Evolutionary conservation across 2,888 invertebrate genomes (phyloP).

Genomic region (Apomyelois bistriatella): DNA sequence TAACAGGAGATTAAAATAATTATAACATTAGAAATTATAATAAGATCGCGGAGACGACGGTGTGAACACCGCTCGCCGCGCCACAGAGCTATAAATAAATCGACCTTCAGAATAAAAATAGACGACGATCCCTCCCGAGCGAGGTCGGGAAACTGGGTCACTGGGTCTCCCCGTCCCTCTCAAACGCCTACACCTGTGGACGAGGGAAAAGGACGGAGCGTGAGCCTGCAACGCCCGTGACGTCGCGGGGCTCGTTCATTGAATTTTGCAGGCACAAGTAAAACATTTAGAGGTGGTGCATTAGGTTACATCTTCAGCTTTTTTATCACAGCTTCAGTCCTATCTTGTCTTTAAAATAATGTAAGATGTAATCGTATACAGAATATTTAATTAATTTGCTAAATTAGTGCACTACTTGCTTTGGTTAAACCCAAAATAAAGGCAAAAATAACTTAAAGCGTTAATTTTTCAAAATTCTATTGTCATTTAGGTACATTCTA

Average conservation of each 20-base stretch:
- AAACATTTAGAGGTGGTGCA: constrained; percentile 48
- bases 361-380: background rate
- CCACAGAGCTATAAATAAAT: constrained; percentile 69
- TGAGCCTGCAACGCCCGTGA: constrained; percentile 63
- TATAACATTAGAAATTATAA: constrained; percentile 26
- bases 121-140: constrained; percentile 69
- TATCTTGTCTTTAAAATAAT: background rate
- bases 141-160: constrained; percentile 78
- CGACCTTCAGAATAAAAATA: constrained; percentile 80
- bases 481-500: background rate
- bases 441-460: background rate
- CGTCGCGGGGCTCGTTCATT: constrained; percentile 69
- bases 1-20: constrained; percentile 9
- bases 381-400: background rate
- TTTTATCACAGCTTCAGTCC: constrained; percentile 2
- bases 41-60: constrained; percentile 25
- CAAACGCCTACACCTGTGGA: constrained; percentile 23
- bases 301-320: constrained; percentile 31
- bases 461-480: background rate
- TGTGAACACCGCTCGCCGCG: constrained; percentile 34
- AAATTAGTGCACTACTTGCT: background rate
- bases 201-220: constrained; percentile 40
- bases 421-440: background rate
- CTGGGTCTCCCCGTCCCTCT: constrained; percentile 45
- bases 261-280: constrained; percentile 61